Conservation (phyloP, 2,797 vertebrate genomes). For the Melopsittacus undulatus region DNA sequence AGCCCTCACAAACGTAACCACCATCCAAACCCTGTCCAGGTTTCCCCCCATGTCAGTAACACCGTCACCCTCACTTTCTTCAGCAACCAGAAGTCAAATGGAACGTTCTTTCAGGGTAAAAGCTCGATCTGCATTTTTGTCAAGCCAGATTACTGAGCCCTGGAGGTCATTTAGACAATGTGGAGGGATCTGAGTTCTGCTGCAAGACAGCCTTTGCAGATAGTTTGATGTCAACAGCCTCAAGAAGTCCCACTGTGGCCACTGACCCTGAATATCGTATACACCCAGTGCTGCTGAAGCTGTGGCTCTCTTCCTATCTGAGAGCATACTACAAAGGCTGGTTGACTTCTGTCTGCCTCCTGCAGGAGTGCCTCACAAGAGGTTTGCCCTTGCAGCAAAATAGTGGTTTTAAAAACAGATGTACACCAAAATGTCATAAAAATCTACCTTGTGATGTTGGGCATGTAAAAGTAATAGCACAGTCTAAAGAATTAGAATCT, state of each 20-base stretch:
- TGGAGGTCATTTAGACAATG: not conserved
- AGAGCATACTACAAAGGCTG: not conserved
- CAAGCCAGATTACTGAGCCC: not conserved
- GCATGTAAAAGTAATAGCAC: not conserved
- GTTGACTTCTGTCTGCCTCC: not conserved
- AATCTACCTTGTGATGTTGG: not conserved
- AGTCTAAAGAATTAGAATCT: not conserved
- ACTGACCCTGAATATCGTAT: not conserved
- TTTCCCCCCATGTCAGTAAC: accelerated
- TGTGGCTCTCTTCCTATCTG: not conserved
- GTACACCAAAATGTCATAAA: not conserved
- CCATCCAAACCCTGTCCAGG: not conserved
- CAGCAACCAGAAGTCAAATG: not conserved
- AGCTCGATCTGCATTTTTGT: not conserved
- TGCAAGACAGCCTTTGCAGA: not conserved
- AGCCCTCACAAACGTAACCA: not conserved
- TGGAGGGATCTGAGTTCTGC: not conserved
- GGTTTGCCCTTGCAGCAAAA: not conserved
- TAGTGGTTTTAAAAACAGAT: not conserved
- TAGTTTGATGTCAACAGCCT: not conserved
- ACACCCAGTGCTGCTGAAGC: not conserved
- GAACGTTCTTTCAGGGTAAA: not conserved
- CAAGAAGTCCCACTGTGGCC: not conserved
- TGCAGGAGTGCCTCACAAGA: not conserved
- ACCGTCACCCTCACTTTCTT: accelerated